These are phyloP conservation scores for Nyctalus aviator DNA, from an alignment of 2,797 vertebrate genomes.

Conservation along the genomic window DNA sequence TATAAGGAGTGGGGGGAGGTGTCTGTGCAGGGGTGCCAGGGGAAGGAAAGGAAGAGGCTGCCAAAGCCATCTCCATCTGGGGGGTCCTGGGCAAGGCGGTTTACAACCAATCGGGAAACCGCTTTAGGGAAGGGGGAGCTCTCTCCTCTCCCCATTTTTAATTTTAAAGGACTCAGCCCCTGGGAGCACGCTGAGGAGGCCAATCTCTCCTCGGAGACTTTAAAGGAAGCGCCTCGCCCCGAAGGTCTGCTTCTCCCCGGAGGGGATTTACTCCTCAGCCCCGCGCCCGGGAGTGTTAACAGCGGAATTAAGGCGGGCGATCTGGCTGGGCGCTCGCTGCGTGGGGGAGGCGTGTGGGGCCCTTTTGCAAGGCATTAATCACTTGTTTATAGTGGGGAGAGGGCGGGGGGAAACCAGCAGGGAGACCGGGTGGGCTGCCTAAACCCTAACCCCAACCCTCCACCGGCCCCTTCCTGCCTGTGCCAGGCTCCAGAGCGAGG, in stretches of 20 bases:
- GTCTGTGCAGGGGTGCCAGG: neutral
- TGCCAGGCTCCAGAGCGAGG: neutral
- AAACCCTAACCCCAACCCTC: neutral
- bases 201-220: constrained; percentile 3
- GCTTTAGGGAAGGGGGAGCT: neutral
- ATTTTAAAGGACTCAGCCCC: constrained; percentile 27
- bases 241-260: constrained; percentile 51
- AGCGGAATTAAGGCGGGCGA: constrained; percentile 83
- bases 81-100: neutral
- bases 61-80: neutral
- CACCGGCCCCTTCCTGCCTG: accelerated
- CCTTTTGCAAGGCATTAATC: constrained; percentile 81
- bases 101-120: constrained; percentile 3
- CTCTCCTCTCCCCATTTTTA: constrained; percentile 51
- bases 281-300: constrained; percentile 70
- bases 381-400: constrained; percentile 71
- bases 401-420: neutral
- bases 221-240: constrained; percentile 68
- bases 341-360: constrained; percentile 72
- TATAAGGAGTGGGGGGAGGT: too few species aligned
- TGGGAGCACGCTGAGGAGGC: neutral
- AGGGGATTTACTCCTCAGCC: constrained; percentile 60
- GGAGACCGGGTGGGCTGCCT: constrained; percentile 36
- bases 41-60: neutral
- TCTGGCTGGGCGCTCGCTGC: constrained; percentile 74